Base-by-base conservation (phyloP, 2,888 invertebrate genomes). In the Drosophila basisetae region DNA sequence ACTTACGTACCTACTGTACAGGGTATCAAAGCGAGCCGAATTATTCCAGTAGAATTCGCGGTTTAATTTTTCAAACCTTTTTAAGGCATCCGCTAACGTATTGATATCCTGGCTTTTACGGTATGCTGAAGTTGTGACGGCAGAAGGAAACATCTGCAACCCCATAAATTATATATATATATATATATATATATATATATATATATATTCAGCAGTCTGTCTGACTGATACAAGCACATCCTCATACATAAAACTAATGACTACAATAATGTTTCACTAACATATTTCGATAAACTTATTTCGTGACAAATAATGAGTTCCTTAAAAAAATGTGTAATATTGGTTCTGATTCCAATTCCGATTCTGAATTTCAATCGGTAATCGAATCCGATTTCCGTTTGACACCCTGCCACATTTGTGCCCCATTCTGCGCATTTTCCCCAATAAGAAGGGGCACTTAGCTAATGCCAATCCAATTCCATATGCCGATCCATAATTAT, bases 401-500 rank as follows among this genome's bases (percentile, higher is more conserved):
- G 39, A 18, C 3, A 9, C 9, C 22, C 22, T 22, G 47, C 7
- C 13, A 22, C 22, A 9, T 16, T 47, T 47, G 16, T 25, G 25
- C 16, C 47, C 16, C 13, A 25, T 47, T 47, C 7, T 7, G 4
- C 25, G 9, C 25, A 47, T 16, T 47, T 9, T 25, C 16, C 7
- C 9, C 9, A 47, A 47, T 16, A 25, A 2, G 25, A 25, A 47
- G 22, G 43, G 18, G 16, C 25, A 22, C 22, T 47, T 25, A 25
- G 25, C 47, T 47, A 47, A 22, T 22, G 7, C 47, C 22, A 47
- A 47, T 47, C 9, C 25, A 25, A 16, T 16, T 47, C 25, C 47
- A 47, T 16, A 47, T 25, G 47, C 4, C 47, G 47, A 47, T 47
- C 47, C 22, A 33, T 1, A 55, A 63, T 39, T 16, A 62, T 25